Conservation (phyloP, 2,888 invertebrate species). For the Lepidochrysops patricia region DNA sequence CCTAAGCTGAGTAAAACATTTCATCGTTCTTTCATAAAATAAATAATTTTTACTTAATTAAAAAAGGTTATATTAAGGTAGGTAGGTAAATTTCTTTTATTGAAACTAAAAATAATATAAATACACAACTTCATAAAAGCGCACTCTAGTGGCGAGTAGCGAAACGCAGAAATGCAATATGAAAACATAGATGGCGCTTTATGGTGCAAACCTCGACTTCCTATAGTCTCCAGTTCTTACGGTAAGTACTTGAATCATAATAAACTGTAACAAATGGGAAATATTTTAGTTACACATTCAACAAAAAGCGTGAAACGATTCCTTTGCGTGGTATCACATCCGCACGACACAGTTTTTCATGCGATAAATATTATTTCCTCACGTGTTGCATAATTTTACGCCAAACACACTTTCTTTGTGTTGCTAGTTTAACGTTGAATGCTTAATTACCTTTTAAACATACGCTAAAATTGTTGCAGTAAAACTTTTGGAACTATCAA, state of each 20-base stretch:
- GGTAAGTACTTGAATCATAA: background rate
- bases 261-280: background rate
- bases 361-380: constrained; percentile 31
- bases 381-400: background rate
- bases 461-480: too few relatives aligned
- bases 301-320: constrained; percentile 11
- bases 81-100: too few relatives aligned
- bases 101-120: too few relatives aligned
- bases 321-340: constrained; percentile 51
- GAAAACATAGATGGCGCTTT: background rate
- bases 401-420: background rate
- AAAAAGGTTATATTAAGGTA: too few relatives aligned
- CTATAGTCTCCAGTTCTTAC: background rate
- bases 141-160: background rate
- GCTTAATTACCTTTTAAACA: background rate
- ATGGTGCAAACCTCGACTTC: background rate
- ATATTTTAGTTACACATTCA: background rate
- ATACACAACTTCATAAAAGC: background rate
- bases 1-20: too few relatives aligned
- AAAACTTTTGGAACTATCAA: too few relatives aligned
- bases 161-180: background rate
- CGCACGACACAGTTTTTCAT: constrained; percentile 51
- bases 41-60: background rate
- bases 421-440: background rate
- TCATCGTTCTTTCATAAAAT: too few relatives aligned